phyloP scores from a whole-genome alignment of 2,113 vertebrate species.

The Pelmatolapia mariae region DNA sequence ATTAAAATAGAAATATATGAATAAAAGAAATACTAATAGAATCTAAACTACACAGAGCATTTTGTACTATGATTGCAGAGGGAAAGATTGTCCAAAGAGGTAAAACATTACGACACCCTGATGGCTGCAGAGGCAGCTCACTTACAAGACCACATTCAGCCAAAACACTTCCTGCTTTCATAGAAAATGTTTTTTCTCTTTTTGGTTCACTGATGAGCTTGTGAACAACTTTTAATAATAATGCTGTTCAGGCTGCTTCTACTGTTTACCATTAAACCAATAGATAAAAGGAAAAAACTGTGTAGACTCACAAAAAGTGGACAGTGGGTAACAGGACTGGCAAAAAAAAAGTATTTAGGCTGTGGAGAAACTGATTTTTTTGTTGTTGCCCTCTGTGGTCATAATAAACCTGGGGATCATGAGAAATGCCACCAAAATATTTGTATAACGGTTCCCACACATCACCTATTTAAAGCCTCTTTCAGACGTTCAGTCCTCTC shows the following conservation, averaged over 20 bases:
- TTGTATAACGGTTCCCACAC: not conserved
- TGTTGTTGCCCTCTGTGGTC: not conserved
- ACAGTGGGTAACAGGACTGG: not conserved
- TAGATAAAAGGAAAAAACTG: not conserved
- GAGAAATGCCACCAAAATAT: not conserved
- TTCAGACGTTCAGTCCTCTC: not conserved
- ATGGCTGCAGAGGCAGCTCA: not conserved
- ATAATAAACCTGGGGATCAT: not conserved
- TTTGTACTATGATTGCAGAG: not conserved
- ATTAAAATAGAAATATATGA: not conserved
- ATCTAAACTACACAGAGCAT: not conserved
- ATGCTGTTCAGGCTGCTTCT: not conserved
- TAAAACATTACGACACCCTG: not conserved
- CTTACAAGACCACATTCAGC: not conserved
- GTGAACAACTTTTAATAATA: not conserved
- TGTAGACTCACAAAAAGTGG: not conserved
- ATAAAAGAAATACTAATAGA: not conserved
- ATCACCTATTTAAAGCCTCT: not conserved
- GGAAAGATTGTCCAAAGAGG: not conserved
- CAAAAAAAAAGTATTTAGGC: not conserved
- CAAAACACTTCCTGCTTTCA: not conserved
- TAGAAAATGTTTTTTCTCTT: not conserved
- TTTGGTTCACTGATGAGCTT: not conserved
- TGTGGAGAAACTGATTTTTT: not conserved
- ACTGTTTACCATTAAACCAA: not conserved